Conservation (phyloP, 1,140 invertebrate genomes). For the Calliopsis andreniformis region DNA sequence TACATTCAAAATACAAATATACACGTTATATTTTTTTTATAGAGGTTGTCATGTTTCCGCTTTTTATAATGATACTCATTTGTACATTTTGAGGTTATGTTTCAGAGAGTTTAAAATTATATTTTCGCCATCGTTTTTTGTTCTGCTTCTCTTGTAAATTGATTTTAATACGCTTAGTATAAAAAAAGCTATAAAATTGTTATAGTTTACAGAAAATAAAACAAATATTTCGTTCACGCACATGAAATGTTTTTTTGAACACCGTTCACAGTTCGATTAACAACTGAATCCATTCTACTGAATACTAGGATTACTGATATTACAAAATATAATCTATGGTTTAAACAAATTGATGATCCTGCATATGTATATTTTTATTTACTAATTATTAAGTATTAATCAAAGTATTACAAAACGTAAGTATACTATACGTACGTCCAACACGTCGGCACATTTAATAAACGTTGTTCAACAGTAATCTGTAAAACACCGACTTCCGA, state of each 20-base stretch:
- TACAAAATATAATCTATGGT: too few species aligned
- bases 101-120: not conserved
- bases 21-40: not conserved
- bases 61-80: not conserved
- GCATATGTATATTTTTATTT: too few species aligned
- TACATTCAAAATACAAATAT: not conserved
- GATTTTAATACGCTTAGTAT: not conserved
- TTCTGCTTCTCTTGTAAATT: not conserved
- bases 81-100: slow-evolving; percentile 15
- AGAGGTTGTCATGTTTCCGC: not conserved
- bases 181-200: too few species aligned
- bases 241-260: not conserved
- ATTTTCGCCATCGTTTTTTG: not conserved
- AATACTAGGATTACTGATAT: too few species aligned
- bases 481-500: not conserved
- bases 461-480: not conserved
- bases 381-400: too few species aligned
- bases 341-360: too few species aligned
- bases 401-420: too few species aligned
- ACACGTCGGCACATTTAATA: not conserved
- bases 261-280: not conserved
- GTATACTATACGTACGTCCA: not conserved
- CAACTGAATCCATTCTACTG: not conserved
- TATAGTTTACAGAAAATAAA: too few species aligned
- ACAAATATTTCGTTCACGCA: not conserved